phyloP scores from a whole-genome alignment of 2,888 invertebrate genomes.

The Chesias legatella region DNA sequence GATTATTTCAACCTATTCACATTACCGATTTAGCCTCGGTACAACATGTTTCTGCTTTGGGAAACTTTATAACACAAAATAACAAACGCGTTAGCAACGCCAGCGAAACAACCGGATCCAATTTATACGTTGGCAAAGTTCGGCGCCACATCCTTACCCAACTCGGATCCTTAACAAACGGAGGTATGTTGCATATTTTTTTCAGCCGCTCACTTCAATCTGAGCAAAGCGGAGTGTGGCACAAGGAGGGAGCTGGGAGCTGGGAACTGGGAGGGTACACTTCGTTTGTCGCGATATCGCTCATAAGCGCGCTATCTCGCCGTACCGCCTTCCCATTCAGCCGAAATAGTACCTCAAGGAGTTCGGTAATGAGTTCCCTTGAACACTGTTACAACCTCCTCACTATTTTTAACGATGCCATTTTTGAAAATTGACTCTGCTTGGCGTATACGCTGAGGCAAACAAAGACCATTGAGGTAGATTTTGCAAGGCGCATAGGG shows the following conservation, averaged over 20 bases:
- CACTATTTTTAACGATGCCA: conserved; percentile 63
- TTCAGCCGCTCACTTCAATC: conserved; percentile 21
- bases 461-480: conserved; percentile 24
- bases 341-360: conserved; percentile 77
- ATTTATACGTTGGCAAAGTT: conserved; percentile 31
- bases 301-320: conserved; percentile 72
- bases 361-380: conserved; percentile 75
- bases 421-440: conserved; percentile 58
- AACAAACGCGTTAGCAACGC: conserved; percentile 24
- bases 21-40: conserved; percentile 19
- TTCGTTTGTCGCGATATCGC: conserved; percentile 75
- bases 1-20: too few species aligned
- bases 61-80: conserved; percentile 29
- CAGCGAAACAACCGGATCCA: conserved; percentile 28
- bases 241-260: conserved; percentile 2
- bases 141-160: conserved; percentile 28
- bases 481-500: conserved; percentile 16
- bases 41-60: conserved; percentile 18
- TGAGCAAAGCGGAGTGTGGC: conserved; percentile 12
- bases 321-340: conserved; percentile 64
- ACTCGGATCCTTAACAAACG: conserved; percentile 22
- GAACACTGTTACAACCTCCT: conserved; percentile 56
- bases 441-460: conserved; percentile 32
- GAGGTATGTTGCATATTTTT: conserved; percentile 23
- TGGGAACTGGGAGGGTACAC: conserved; percentile 39